Evolutionary conservation across 2,888 invertebrate species (phyloP), one percentile per base, ranked within the genome.

Genomic region (Sphaerophoria taeniata): DNA sequence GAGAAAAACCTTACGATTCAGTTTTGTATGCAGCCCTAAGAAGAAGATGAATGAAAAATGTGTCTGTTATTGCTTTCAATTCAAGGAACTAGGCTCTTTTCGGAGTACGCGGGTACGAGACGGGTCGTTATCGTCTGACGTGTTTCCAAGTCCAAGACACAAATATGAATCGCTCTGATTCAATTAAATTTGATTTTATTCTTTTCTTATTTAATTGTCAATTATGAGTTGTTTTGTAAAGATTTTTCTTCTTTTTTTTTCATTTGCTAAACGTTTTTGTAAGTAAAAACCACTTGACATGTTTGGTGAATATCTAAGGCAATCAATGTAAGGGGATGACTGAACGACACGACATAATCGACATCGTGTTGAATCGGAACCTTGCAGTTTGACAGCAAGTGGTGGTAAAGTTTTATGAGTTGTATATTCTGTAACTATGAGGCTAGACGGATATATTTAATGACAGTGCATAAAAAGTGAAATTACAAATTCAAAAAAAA

Each of bases 191-290:
- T 55, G 63, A 73, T 81, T 63, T 81, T 73, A 81, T 85, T 85
- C 81, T 81, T 81, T 81, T 73, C 81, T 77, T 75, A 85, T 81
- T 85, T 80, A 81, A 81, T 72, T 53, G 73, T 77, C 85, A 85
- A 85, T 85, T 85, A 81, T 67, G 56, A 51, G 34, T 14, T 43
- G 34, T 36, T 60, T 47, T 74, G 45, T 70, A 24, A 31, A 24
- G 24, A 24, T 51, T n/a, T 16, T 31, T 53, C n/a, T 60, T 14
- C 14, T 56, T 49, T 36, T 47, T 55, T 6, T 63, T 55, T 12
- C 51, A 11, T 61, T 56, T 49, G 61, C 33, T 39, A n/a, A 47
- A 63, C 36, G 14, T n/a, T 31, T 51, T 63, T 56, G 16, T 74
- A 24, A 60, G 45, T 70, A 63, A 12, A 56, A n/a, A n/a, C 14